These are phyloP conservation scores for Neosalanx taihuensis DNA, from an alignment of 2,797 vertebrate genomes.

Conservation along the genomic window DNA sequence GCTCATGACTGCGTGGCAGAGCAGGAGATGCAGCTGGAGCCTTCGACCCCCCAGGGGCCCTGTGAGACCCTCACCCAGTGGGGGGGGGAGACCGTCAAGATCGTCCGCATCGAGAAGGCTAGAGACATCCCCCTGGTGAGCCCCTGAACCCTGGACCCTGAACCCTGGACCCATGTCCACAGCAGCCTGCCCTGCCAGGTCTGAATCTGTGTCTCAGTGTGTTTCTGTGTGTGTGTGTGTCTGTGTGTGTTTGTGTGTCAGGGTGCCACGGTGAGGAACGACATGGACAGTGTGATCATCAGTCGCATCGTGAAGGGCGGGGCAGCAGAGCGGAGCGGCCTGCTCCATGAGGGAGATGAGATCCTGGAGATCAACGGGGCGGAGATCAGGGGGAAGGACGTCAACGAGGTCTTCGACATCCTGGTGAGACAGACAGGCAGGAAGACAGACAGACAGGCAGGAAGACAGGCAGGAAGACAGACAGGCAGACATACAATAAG, in stretches of 20 bases:
- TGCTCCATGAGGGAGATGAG: constrained; percentile 94
- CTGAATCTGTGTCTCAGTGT: not conserved
- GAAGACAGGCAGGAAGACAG: not conserved
- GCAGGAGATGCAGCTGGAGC: constrained; percentile 90
- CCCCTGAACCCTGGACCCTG: constrained; percentile 18
- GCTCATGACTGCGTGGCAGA: constrained; percentile 94
- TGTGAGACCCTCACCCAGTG: constrained; percentile 87
- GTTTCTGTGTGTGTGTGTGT: constrained; percentile 4
- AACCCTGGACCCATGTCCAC: not conserved
- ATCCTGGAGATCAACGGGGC: constrained; percentile 94
- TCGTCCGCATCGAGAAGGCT: constrained; percentile 95
- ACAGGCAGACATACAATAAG: not conserved
- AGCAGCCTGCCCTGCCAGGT: not conserved
- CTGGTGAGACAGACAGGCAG: constrained; percentile 74
- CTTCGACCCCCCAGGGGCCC: constrained; percentile 66
- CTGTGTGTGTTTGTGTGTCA: constrained; percentile 43
- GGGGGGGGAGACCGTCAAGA: constrained; percentile 93
- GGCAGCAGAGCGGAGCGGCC: constrained; percentile 90
- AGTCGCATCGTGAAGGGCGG: constrained; percentile 96
- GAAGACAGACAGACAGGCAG: not conserved
- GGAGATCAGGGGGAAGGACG: constrained; percentile 95
- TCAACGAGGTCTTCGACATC: constrained; percentile 98
- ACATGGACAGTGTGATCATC: constrained; percentile 96
- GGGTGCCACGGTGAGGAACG: constrained; percentile 96
- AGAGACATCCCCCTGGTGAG: constrained; percentile 92